Conservation (phyloP, 2,113 vertebrate species). For the Dipodomys spectabilis region DNA sequence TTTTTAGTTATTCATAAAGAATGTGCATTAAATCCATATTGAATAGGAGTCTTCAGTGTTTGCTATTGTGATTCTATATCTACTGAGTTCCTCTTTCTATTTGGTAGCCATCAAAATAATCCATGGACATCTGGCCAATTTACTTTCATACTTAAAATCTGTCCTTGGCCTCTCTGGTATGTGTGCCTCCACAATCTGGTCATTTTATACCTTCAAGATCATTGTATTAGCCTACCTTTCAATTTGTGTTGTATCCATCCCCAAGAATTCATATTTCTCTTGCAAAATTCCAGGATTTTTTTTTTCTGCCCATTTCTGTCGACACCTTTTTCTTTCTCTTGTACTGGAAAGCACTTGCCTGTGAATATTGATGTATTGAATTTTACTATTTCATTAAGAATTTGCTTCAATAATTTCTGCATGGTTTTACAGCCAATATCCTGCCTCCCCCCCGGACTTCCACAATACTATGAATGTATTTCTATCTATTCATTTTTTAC, state of each 20-base stretch:
- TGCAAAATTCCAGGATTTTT: background rate
- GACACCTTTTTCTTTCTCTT: background rate
- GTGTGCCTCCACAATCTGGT: background rate
- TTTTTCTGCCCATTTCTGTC: background rate
- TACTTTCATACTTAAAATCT: background rate
- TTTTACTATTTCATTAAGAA: background rate
- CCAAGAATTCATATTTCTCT: background rate
- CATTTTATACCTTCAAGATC: background rate
- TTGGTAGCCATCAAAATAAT: background rate
- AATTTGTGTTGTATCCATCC: background rate
- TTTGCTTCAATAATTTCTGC: background rate
- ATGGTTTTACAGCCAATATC: background rate
- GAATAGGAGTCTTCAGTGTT: background rate
- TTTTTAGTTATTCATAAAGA: background rate
- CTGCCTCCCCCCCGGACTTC: background rate
- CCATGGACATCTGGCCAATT: background rate
- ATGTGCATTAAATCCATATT: background rate
- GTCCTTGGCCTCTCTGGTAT: background rate
- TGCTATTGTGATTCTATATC: background rate
- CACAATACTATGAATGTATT: too few relatives aligned
- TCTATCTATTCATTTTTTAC: too few relatives aligned
- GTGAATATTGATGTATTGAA: background rate
- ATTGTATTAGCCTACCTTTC: background rate
- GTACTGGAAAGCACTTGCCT: background rate
- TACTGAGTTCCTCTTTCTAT: background rate